Evolutionary conservation across 35 echinoderm and acorn worm species (phyloP).

Genomic region (Acanthaster planci): DNA sequence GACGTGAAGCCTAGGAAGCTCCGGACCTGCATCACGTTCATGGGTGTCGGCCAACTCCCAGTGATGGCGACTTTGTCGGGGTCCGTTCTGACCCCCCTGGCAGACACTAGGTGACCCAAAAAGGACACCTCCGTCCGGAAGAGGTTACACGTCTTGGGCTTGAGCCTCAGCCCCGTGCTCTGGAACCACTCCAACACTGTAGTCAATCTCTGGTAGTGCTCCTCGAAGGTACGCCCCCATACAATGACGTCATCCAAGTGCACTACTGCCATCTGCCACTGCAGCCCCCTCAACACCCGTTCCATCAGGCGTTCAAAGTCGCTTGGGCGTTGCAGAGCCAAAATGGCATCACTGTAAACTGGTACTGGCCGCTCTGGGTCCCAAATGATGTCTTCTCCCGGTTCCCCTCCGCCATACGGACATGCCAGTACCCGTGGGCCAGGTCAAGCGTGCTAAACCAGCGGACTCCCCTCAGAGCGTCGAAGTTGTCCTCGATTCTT

Average conservation of each 20-base stretch:
- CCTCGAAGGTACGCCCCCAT: constrained; percentile 18
- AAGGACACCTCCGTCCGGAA: too few relatives aligned
- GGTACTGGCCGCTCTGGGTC: constrained; percentile 48
- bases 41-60: too few relatives aligned
- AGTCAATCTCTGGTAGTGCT: constrained; percentile 30
- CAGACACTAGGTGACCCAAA: too few relatives aligned
- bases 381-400: constrained; percentile 67
- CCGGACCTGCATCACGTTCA: too few relatives aligned
- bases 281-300: constrained; percentile 24
- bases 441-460: constrained; percentile 78
- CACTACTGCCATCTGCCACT: constrained; percentile 77
- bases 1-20: too few relatives aligned
- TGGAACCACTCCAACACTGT: too few relatives aligned
- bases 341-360: constrained; percentile 67
- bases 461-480: constrained; percentile 46
- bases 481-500: constrained; percentile 69
- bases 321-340: constrained; percentile 54
- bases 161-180: too few relatives aligned
- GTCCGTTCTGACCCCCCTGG: too few relatives aligned
- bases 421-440: constrained; percentile 78
- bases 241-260: constrained; percentile 74
- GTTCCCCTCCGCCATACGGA: constrained; percentile 50
- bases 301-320: constrained; percentile 73
- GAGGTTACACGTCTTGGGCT: too few relatives aligned
- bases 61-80: too few relatives aligned